Percentiles rank a stretch among this genome's conserved stretches.
Evolutionary conservation across 1,140 invertebrate species (phyloP).

Genomic region (Odontomachus brunneus): DNA sequence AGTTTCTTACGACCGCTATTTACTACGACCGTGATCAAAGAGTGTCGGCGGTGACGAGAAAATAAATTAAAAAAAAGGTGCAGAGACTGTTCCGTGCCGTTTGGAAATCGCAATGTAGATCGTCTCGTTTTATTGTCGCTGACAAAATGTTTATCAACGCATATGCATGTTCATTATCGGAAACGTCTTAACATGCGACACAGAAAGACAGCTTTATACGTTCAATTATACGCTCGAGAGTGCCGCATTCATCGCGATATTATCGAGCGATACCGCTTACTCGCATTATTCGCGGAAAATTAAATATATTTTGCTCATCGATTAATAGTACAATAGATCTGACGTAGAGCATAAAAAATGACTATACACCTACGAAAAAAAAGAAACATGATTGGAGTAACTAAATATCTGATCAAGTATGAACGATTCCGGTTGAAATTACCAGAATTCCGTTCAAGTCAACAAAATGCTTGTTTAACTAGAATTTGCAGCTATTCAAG

Average conservation of each 20-base stretch:
- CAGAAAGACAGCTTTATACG: neutral
- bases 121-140: conserved; percentile 14
- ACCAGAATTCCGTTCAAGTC: too few species aligned
- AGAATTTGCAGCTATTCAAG: too few species aligned
- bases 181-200: neutral
- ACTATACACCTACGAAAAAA: too few species aligned
- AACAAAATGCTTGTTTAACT: too few species aligned
- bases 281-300: neutral
- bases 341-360: too few species aligned
- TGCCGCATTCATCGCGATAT: neutral
- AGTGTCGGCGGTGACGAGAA: neutral
- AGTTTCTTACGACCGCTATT: neutral
- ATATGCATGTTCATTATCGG: neutral
- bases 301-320: neutral
- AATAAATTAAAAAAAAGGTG: neutral
- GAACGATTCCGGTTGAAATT: too few species aligned
- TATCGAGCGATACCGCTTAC: neutral
- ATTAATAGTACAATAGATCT: neutral
- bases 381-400: too few species aligned
- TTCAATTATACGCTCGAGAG: neutral
- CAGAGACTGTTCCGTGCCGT: neutral
- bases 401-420: too few species aligned
- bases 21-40: neutral
- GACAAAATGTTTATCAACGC: conserved; percentile 1
- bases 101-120: conserved; percentile 1